Conservation (phyloP, 37 sponge, comb jelly and placozoan genomes). For the Ianthella basta region DNA sequence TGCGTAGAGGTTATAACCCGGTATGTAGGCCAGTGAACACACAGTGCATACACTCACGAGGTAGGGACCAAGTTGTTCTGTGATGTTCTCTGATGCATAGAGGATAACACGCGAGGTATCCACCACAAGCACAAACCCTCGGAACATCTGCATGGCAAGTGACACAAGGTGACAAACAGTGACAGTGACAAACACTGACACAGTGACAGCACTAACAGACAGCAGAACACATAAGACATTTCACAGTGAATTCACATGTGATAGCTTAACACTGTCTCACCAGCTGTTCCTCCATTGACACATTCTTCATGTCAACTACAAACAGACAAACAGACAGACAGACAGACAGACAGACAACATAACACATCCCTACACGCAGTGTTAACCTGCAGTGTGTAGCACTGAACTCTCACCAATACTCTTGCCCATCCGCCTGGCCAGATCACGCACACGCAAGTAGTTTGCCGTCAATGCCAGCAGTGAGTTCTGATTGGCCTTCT, state of each 20-base stretch:
- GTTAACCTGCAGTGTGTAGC: no score
- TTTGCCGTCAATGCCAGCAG: constrained; percentile 10
- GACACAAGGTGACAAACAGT: background rate
- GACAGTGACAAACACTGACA: background rate
- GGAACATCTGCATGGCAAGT: background rate
- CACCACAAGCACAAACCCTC: constrained; percentile 13
- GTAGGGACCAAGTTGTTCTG: background rate
- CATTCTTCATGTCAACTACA: background rate
- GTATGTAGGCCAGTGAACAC: no score
- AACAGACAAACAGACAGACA: constrained; percentile 24
- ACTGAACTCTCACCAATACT: no score
- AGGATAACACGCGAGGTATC: background rate
- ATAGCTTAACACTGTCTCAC: no score
- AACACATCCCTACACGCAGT: background rate
- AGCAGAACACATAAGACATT: background rate
- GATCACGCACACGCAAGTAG: background rate
- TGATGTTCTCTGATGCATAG: constrained; percentile 17
- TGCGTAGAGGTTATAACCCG: no score
- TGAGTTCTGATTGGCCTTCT: constrained; percentile 10
- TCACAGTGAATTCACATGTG: no score
- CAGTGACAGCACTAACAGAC: background rate
- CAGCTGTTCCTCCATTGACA: no score
- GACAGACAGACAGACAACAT: constrained; percentile 15
- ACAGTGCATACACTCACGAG: constrained; percentile 32
- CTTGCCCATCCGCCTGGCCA: no score